Evolutionary conservation across 2,113 vertebrate species (phyloP).

Genomic region (Myiozetetes cayanensis): DNA sequence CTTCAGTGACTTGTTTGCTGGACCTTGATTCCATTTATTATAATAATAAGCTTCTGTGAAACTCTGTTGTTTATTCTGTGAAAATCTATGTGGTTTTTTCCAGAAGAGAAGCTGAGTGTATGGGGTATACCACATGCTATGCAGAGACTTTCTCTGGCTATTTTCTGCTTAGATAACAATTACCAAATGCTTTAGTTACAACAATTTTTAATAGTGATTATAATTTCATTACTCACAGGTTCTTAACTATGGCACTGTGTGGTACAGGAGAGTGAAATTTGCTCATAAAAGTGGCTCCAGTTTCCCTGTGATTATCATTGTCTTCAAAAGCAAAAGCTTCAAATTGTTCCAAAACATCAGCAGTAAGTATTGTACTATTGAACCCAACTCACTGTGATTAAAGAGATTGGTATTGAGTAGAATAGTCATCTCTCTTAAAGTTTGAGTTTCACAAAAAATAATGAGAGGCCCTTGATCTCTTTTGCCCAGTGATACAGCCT

Average conservation of each 20-base stretch:
- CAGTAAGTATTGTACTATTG: conserved; percentile 55
- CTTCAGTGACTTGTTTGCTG: neutral
- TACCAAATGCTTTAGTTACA: neutral
- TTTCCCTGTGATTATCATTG: conserved; percentile 48
- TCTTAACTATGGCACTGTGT: conserved; percentile 18
- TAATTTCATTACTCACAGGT: conserved; percentile 38
- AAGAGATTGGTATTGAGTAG: conserved; percentile 52
- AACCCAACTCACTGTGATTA: conserved; percentile 54
- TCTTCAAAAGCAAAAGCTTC: conserved; percentile 51
- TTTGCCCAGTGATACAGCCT: conserved; percentile 13
- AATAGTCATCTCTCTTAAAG: conserved; percentile 29
- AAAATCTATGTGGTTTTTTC: neutral
- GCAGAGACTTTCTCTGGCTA: neutral
- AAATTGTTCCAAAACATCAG: conserved; percentile 61
- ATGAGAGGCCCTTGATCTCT: conserved; percentile 46
- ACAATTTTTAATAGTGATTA: neutral
- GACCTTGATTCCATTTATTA: neutral
- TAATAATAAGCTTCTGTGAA: neutral
- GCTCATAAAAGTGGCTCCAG: neutral
- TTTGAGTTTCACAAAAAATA: conserved; percentile 53
- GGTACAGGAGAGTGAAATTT: conserved; percentile 5
- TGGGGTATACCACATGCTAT: fast-evolving
- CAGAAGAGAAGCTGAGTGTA: neutral
- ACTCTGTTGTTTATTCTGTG: neutral
- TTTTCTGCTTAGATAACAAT: conserved; percentile 17